phyloP scores from a whole-genome alignment of 2,113 vertebrate species.

The Dasyurus viverrinus region DNA sequence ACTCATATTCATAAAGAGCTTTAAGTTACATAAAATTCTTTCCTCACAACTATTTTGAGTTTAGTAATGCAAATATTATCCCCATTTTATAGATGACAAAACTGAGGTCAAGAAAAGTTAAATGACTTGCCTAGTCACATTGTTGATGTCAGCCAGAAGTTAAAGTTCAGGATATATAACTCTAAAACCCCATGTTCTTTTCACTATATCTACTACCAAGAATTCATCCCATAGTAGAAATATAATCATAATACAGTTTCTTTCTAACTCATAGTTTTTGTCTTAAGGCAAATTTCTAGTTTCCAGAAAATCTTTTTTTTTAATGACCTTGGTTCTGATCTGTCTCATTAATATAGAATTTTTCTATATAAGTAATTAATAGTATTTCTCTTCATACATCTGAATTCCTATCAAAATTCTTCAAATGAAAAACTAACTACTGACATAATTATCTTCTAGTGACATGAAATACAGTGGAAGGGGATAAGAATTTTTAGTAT shows the following conservation, averaged over 20 bases:
- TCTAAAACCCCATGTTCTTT: neutral
- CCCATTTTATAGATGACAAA: neutral
- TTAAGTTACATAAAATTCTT: neutral
- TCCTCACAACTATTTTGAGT: neutral
- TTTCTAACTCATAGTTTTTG: neutral
- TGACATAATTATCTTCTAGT: neutral
- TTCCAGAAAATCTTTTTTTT: neutral
- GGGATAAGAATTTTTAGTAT: conserved; percentile 3
- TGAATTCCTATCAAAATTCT: conserved; percentile 9
- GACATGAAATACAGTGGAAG: neutral
- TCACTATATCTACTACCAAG: neutral
- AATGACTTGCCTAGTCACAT: neutral
- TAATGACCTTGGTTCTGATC: neutral
- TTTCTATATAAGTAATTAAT: conserved; percentile 10
- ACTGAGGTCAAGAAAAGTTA: neutral
- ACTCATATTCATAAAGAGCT: neutral
- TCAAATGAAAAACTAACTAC: neutral
- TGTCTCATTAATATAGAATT: conserved; percentile 30
- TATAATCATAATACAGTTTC: neutral
- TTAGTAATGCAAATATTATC: neutral
- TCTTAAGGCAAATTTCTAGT: conserved; percentile 2
- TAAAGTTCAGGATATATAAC: neutral
- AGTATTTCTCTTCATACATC: conserved; percentile 7
- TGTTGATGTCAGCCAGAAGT: neutral
- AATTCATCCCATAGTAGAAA: neutral